These are phyloP conservation scores for Eupelmus urozonus DNA, from an alignment of 2,888 invertebrate species.

Conservation along the genomic window DNA sequence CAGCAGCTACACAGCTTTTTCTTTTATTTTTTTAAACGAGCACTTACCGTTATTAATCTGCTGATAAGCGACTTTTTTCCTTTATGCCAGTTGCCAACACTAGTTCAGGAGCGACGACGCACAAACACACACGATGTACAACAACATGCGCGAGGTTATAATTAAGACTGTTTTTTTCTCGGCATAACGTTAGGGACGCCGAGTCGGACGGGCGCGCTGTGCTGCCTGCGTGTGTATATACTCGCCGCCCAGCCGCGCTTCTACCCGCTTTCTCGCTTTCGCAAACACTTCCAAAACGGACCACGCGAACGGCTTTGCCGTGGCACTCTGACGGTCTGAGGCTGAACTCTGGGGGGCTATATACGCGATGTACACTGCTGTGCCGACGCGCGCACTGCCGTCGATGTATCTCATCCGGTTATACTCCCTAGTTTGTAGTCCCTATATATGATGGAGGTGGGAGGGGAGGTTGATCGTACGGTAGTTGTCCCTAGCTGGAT, in stretches of 20 bases:
- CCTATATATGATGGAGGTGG: too few species aligned
- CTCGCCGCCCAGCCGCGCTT: too few species aligned
- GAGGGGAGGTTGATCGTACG: too few species aligned
- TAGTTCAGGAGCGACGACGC: not conserved
- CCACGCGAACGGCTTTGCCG: conserved; percentile 60
- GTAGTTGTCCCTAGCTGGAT: too few species aligned
- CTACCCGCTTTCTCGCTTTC: conserved; percentile 59
- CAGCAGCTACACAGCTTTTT: too few species aligned
- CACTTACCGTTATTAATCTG: conserved; percentile 44
- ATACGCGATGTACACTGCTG: too few species aligned
- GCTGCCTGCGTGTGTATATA: too few species aligned
- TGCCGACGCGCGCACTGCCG: too few species aligned
- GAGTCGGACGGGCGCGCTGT: not conserved
- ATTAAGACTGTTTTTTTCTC: conserved; percentile 53
- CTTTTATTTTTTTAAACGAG: not conserved
- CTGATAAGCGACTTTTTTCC: conserved; percentile 25
- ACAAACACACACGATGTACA: conserved; percentile 10
- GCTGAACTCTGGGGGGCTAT: too few species aligned
- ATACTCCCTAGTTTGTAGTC: too few species aligned
- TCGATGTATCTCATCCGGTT: too few species aligned
- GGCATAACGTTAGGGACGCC: conserved; percentile 60
- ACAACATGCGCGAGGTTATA: conserved; percentile 59
- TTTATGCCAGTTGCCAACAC: conserved; percentile 5
- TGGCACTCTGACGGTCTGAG: too few species aligned
- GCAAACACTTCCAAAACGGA: conserved; percentile 54